phyloP scores from a whole-genome alignment of 2,888 invertebrate genomes.

The Lepetodrilus schrolli region DNA sequence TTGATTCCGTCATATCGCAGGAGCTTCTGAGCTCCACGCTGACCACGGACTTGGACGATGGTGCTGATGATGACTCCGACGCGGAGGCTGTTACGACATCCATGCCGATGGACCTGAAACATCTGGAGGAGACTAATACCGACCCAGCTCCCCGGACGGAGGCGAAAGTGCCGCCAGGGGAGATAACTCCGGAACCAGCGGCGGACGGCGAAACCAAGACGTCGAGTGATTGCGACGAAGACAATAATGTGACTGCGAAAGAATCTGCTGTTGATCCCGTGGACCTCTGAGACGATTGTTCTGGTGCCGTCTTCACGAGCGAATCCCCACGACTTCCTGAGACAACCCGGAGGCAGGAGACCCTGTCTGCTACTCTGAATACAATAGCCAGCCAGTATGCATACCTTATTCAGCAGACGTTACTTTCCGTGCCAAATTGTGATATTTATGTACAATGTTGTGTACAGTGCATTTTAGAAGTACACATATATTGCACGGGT shows the following conservation, averaged over 20 bases:
- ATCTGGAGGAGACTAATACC: conserved; percentile 27
- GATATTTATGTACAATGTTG: conserved; percentile 12
- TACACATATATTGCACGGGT: not conserved
- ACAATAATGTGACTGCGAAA: not conserved
- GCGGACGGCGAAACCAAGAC: not conserved
- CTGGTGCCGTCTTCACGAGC: not conserved
- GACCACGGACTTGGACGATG: conserved; percentile 26
- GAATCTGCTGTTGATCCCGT: not conserved
- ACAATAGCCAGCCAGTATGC: not conserved
- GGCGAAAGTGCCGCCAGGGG: not conserved
- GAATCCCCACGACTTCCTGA: not conserved
- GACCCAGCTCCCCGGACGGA: conserved; percentile 20
- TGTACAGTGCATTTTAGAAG: not conserved
- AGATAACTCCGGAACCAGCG: not conserved
- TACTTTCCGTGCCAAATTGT: conserved; percentile 13
- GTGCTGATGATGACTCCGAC: conserved; percentile 32
- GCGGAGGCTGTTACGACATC: conserved; percentile 1
- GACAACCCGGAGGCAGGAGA: too few species aligned
- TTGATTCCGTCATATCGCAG: conserved; percentile 39
- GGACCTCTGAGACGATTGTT: not conserved
- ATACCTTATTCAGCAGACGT: not conserved
- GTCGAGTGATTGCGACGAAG: not conserved
- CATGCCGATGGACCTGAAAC: conserved; percentile 6
- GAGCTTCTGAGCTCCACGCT: conserved; percentile 35
- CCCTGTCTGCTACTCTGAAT: too few species aligned